Evolutionary conservation across 2,113 vertebrate genomes (phyloP), one percentile per base, ranked within the genome.

Genomic region (Prionailurus viverrinus): DNA sequence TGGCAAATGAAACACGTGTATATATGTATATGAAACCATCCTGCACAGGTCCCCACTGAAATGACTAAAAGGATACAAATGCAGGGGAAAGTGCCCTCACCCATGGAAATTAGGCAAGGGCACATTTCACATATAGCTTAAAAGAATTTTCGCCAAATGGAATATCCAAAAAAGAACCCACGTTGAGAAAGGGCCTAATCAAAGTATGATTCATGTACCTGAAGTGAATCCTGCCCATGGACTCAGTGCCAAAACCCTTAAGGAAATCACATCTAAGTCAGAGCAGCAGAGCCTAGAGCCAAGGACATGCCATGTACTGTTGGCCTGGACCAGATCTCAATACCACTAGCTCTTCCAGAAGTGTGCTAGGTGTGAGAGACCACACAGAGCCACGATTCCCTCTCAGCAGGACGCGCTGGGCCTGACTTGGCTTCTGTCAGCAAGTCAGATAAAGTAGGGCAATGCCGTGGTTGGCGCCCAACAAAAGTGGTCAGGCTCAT

Each of bases 281-380:
- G 65, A 80, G 10, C 45, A 45, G 14, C 53, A 66, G 80, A 81
- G 18, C 36, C 55, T 23, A 7, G 65, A 29, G 82, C 61, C 39
- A 3, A 73, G 31, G 23, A 55, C 63, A 55, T 1, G 2, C 27
- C 41, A 4, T 6, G 10, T 4, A 3, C 69, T 25, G 1, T 33
- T 29, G 73, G 1, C 25, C 8, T 41, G 48, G 10, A 31, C 45
- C 83, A 65, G 58, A 65, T 23, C 31, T 45, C 78, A 45, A 0
- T 48, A 31, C 33, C 58, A 7, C 25, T 7, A 39, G 33, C 3
- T 27, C 27, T 83, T 85, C 31, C 27, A 51, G 33, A 48, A 45
- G 19, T 8, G 0, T 4, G 1, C 13, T 14, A 58, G 8, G 31
- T 69, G 58, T n/a, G 83, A 71, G 61, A 92, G 91, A 45, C 21